Percentiles rank a stretch among this genome's conserved stretches.
Evolutionary conservation across 23 tunicate genomes (phyloP).

Genomic region (Botrylloides violaceus): DNA sequence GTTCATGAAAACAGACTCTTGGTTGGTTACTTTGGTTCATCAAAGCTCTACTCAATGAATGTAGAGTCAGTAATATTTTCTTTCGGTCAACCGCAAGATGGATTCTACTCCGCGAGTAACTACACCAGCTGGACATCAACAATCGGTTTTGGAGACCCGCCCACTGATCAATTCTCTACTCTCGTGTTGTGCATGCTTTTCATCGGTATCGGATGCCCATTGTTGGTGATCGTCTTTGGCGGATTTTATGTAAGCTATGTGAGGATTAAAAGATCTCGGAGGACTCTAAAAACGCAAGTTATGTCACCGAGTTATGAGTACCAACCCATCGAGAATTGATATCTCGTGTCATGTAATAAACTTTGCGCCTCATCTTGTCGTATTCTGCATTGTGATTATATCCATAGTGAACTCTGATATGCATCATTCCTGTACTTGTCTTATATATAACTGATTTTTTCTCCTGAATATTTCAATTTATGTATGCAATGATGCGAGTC

Average conservation of each 20-base stretch:
- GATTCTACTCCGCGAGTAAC: conserved; percentile 35
- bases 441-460: no score
- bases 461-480: no score
- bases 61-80: conserved; percentile 6
- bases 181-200: conserved; percentile 28
- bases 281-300: neutral
- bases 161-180: conserved; percentile 35
- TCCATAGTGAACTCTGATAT: no score
- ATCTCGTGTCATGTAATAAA: no score
- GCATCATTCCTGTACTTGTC: no score
- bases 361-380: no score
- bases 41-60: neutral
- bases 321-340: conserved; percentile 5
- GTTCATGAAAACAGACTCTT: conserved; percentile 1
- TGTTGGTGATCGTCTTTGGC: conserved; percentile 34
- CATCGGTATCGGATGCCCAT: conserved; percentile 34
- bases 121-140: conserved; percentile 55
- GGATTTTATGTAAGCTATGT: conserved; percentile 14
- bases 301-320: conserved; percentile 6
- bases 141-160: conserved; percentile 34
- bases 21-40: neutral
- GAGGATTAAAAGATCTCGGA: neutral
- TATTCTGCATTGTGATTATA: no score
- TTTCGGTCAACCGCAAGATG: conserved; percentile 60
- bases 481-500: no score